These are phyloP conservation scores for Cacoxenus indagator DNA, from an alignment of 2,888 invertebrate genomes.

Conservation along the genomic window DNA sequence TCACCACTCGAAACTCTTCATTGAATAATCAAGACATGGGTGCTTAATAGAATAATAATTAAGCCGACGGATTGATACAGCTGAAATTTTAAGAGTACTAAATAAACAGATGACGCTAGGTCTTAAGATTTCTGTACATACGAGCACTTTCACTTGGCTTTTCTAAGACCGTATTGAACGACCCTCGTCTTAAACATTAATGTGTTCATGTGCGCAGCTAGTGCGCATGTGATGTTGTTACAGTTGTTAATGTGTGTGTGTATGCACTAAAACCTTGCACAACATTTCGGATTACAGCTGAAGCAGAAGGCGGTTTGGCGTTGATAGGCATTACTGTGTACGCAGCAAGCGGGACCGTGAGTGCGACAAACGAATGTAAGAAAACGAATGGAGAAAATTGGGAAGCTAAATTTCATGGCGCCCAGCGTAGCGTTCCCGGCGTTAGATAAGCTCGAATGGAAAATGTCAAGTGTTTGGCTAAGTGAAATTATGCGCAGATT, in stretches of 20 bases:
- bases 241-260: constrained; percentile 10
- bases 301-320: constrained; percentile 53
- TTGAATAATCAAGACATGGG: too few species aligned
- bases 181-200: too few species aligned
- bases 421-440: not conserved
- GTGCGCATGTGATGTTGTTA: constrained; percentile 20
- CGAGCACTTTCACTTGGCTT: too few species aligned
- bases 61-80: too few species aligned
- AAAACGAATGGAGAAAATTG: constrained; percentile 62
- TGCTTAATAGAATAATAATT: too few species aligned
- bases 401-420: constrained; percentile 27
- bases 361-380: constrained; percentile 56
- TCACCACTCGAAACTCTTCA: not conserved
- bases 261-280: constrained; percentile 45
- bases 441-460: not conserved
- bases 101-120: too few species aligned
- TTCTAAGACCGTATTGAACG: too few species aligned
- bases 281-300: constrained; percentile 58
- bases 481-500: constrained; percentile 2
- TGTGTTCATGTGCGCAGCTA: constrained; percentile 1
- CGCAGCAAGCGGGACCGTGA: not conserved
- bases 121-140: too few species aligned
- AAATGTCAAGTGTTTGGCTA: not conserved
- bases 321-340: not conserved
- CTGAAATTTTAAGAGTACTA: too few species aligned